phyloP scores from a whole-genome alignment of 2,113 vertebrate species.

The Lipotes vexillifer region DNA sequence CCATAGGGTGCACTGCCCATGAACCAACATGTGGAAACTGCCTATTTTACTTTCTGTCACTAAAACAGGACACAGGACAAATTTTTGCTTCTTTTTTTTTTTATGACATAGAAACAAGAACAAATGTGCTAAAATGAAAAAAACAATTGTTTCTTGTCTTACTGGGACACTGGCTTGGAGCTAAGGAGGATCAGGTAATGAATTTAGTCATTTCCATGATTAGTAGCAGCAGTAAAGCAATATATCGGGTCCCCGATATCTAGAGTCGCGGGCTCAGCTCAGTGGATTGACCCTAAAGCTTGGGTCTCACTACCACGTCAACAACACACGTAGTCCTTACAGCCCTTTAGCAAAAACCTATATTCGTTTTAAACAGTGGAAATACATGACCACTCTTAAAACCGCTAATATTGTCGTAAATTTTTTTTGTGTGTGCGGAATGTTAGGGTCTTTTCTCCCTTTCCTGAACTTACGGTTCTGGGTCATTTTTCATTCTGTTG shows the following conservation, averaged over 20 bases:
- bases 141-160: background rate
- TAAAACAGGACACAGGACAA: background rate
- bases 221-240: background rate
- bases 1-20: background rate
- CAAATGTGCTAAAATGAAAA: background rate
- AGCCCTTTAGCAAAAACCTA: background rate
- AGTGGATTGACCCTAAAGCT: background rate
- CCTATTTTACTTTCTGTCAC: background rate
- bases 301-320: background rate
- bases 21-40: background rate
- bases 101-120: background rate
- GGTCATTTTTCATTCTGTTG: background rate
- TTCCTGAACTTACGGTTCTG: background rate
- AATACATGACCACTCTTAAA: background rate
- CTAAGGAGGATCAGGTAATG: background rate
- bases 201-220: background rate
- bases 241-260: background rate
- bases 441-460: background rate
- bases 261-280: background rate
- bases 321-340: fast-evolving
- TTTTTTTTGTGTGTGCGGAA: too few species aligned
- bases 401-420: background rate
- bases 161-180: background rate
- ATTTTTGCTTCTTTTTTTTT: background rate
- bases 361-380: background rate